Conservation (phyloP, 1,140 invertebrate genomes). For the Drosophila ercepeae region DNA sequence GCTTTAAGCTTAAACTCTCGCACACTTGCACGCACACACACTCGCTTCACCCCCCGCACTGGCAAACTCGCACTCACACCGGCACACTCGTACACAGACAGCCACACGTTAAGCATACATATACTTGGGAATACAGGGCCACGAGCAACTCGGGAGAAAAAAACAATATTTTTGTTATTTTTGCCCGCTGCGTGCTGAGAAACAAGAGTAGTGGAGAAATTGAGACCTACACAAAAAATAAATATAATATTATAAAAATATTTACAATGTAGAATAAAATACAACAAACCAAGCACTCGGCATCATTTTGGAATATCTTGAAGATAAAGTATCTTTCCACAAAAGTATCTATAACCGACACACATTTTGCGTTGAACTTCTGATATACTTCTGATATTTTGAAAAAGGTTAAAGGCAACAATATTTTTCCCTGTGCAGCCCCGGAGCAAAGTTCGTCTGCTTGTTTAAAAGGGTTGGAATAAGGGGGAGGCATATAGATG, state of each 20-base stretch:
- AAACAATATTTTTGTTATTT: slow-evolving; percentile 44
- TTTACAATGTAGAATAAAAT: neutral
- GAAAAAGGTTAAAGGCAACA: neutral
- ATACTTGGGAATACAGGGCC: slow-evolving; percentile 72
- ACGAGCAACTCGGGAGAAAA: slow-evolving; percentile 38
- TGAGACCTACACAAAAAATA: neutral
- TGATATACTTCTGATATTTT: neutral
- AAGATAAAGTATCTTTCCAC: too few species aligned
- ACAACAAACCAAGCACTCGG: too few species aligned
- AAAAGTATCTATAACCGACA: too few species aligned
- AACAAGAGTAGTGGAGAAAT: slow-evolving; percentile 39
- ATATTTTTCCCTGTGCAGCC: slow-evolving; percentile 11
- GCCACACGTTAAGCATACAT: slow-evolving; percentile 34
- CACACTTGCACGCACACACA: slow-evolving; percentile 62
- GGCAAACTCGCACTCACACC: slow-evolving; percentile 16
- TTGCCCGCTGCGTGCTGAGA: slow-evolving; percentile 35
- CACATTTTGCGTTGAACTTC: too few species aligned
- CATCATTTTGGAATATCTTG: too few species aligned
- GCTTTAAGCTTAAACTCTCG: slow-evolving; percentile 83
- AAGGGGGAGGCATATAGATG: neutral
- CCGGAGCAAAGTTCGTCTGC: slow-evolving; percentile 48
- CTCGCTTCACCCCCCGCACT: slow-evolving; percentile 27
- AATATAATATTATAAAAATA: neutral
- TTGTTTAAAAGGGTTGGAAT: slow-evolving; percentile 5
- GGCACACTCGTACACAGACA: slow-evolving; percentile 19